Evolutionary conservation across 2,113 vertebrate genomes (phyloP).

Genomic region (Bos taurus): ARS-UCD2.0 NC_037329.1:15997501-15998000

Average conservation of each 20-base stretch:
- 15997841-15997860: not conserved
- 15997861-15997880: not conserved
- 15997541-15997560: not conserved
- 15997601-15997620: not conserved
- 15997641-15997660: not conserved
- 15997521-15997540: not conserved
- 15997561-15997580: not conserved
- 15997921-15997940: not conserved
- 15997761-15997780: not conserved
- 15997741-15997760: not conserved
- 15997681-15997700: not conserved
- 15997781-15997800: not conserved
- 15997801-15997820: not conserved
- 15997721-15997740: not conserved
- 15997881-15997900: not conserved
- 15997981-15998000: conserved; percentile 24
- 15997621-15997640: not conserved
- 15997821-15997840: not conserved
- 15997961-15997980: not conserved
- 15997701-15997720: not conserved
- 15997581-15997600: not conserved
- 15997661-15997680: not conserved
- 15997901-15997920: not conserved
- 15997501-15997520: not conserved
- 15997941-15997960: not conserved